Evolutionary conservation across 2,113 vertebrate genomes (phyloP), one percentile per base, ranked within the genome.

Genomic region (Rafetus swinhoei): DNA sequence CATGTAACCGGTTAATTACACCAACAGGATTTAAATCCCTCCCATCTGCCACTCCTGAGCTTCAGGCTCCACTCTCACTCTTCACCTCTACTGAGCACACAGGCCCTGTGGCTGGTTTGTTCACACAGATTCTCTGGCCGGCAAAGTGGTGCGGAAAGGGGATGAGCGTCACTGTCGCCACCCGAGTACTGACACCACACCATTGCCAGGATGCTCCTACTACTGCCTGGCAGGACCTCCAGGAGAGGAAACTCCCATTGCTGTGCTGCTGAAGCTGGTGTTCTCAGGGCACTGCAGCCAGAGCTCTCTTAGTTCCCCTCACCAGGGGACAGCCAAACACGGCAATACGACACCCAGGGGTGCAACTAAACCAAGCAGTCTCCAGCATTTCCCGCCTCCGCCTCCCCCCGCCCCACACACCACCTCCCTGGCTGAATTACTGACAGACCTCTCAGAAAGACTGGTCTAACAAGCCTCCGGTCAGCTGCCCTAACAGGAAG

Each of bases 271-370:
- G 29, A 32, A 12, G 22, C 39, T 79, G 82, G 21, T 85, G 86
- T n/a, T 52, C 56, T 5, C 82, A 82, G 50, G 11, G 14, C 14
- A 14, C 1, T 0, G 19, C 65, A 82, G 62, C 35, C 14, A 22
- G n/a, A 62, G 9, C 21, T 90, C 77, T n/a, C 45, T 79, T 62
- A 10, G 1, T 7, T 55, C 55, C 76, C 0, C 0, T 25, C 39
- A 25, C 35, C 22, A 77, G 11, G 24, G 12, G 12, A 14, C 74
- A 77, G 74, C 59, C 0, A 35, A 72, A 0, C 11, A 92, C 82
- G 27, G 13, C 0, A 0, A 8, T 2, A 60, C 24, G 72, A 24
- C 15, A 72, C 39, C 29, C 0, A 0, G 27, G 0, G 53, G 22
- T 1, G 0, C 9, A 2, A 54, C 85, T 62, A 89, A 2, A 54